A percentile compares a stretch with the other conserved stretches of the same genome.
These are phyloP conservation scores for Anguilla obscura DNA, from an alignment of 2,797 vertebrate genomes.

Conservation along the genomic window DNA sequence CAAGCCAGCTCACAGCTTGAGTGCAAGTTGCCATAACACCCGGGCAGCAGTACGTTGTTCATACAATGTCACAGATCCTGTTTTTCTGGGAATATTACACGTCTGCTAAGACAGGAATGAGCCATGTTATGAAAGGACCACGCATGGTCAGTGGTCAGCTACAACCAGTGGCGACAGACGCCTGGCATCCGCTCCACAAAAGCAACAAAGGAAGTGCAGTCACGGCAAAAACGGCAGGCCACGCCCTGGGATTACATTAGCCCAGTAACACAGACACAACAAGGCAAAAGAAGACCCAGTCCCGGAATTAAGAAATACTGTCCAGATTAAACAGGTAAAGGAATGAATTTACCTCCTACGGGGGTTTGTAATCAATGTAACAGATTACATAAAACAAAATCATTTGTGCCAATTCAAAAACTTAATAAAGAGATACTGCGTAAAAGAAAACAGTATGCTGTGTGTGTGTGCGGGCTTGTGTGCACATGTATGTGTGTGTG, in stretches of 20 bases:
- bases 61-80: too few species aligned
- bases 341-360: not conserved
- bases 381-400: not conserved
- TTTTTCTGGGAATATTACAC: not conserved
- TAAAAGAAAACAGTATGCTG: not conserved
- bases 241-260: conserved; percentile 64
- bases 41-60: not conserved
- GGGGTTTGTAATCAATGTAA: not conserved
- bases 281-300: not conserved
- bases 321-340: not conserved
- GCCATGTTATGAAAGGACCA: conserved; percentile 52
- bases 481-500: not conserved
- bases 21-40: not conserved
- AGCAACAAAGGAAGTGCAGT: conserved; percentile 74
- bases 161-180: conserved; percentile 51
- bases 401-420: too few species aligned
- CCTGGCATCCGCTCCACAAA: conserved; percentile 55
- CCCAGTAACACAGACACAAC: conserved; percentile 45
- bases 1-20: not conserved
- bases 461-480: not conserved
- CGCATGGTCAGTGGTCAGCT: conserved; percentile 62
- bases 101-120: not conserved
- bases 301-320: not conserved
- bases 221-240: conserved; percentile 66
- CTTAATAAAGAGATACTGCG: not conserved